Evolutionary conservation across 2,113 vertebrate species (phyloP).

Genomic region (Poeciliopsis prolifica): DNA sequence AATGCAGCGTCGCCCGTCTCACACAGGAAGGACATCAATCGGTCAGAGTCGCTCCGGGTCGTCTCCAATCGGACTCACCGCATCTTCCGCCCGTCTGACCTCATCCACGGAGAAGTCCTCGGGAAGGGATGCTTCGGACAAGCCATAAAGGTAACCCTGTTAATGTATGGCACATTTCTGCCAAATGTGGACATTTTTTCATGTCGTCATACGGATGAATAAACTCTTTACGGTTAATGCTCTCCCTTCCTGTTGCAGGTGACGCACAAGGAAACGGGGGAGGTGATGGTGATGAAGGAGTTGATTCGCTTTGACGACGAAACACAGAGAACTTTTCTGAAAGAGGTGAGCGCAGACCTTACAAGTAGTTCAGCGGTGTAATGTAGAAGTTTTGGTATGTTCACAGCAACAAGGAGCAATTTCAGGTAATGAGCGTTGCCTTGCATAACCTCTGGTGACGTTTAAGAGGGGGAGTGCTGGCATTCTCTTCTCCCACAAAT

Average conservation of each 20-base stretch:
- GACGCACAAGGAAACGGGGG: constrained; percentile 92
- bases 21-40: constrained; percentile 90
- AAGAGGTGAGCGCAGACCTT: constrained; percentile 82
- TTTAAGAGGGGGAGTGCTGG: too few species aligned
- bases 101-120: constrained; percentile 96
- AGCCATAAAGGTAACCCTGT: constrained; percentile 90
- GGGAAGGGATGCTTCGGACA: constrained; percentile 97
- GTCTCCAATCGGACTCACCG: constrained; percentile 86
- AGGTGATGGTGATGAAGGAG: constrained; percentile 99
- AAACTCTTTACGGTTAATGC: background rate
- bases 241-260: constrained; percentile 77
- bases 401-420: background rate
- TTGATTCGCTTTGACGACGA: constrained; percentile 96
- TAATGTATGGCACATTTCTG: background rate
- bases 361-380: background rate
- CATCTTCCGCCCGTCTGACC: constrained; percentile 95
- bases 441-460: background rate
- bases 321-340: constrained; percentile 94
- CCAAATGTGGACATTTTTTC: background rate
- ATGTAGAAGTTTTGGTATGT: background rate
- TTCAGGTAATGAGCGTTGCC: background rate
- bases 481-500: background rate
- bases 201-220: background rate
- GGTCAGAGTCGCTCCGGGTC: constrained; percentile 90
- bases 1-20: constrained; percentile 84